phyloP scores from a whole-genome alignment of 2,888 invertebrate genomes.

The Chironomus riparius region DNA sequence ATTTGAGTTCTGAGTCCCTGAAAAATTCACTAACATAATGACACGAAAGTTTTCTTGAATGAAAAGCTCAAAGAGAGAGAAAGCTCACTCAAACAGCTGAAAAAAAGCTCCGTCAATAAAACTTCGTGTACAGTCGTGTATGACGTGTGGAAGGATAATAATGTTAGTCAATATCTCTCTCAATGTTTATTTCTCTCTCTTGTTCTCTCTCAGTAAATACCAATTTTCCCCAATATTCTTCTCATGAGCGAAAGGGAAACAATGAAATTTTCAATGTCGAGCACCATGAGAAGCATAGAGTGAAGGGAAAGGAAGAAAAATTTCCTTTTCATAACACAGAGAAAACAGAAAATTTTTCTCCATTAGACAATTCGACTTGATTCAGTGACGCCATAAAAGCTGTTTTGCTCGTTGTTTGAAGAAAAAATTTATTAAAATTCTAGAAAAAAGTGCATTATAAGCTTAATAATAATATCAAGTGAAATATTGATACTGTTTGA shows the following conservation, averaged over 20 bases:
- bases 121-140: no score
- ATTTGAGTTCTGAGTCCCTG: background rate
- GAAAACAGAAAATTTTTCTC: background rate
- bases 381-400: constrained; percentile 21
- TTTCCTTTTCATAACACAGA: background rate
- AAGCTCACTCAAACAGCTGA: no score
- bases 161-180: background rate
- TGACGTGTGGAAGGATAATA: background rate
- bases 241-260: background rate
- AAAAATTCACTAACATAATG: background rate
- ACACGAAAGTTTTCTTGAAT: background rate
- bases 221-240: background rate
- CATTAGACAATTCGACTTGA: constrained; percentile 5
- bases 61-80: background rate
- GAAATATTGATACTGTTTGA: no score
- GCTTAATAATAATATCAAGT: no score
- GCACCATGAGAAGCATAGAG: background rate
- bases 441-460: no score
- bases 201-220: background rate
- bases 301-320: background rate
- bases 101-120: no score
- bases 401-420: background rate
- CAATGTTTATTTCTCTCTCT: background rate
- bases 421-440: background rate
- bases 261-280: constrained; percentile 19